Percentiles rank a stretch among this genome's conserved stretches.
These are phyloP conservation scores for Hydrozoanthus tunicans DNA, from an alignment of 64 coral and sea anemone genomes.

Conservation along the genomic window DNA sequence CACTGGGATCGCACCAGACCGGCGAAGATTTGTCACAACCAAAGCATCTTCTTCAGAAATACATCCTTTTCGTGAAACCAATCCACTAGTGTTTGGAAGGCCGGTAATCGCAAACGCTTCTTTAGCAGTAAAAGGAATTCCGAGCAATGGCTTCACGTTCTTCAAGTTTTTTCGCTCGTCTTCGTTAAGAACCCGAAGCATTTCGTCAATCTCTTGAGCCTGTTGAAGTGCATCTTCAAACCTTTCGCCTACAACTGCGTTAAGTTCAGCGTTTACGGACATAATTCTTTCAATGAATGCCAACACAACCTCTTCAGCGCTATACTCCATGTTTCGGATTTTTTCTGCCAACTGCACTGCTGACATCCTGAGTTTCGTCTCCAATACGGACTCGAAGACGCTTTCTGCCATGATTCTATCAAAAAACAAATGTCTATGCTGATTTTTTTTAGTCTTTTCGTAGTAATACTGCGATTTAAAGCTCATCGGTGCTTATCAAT, in stretches of 20 bases:
- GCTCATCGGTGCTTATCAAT: too few relatives aligned
- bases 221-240: constrained; percentile 82
- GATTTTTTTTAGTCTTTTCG: too few relatives aligned
- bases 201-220: constrained; percentile 80
- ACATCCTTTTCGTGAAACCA: constrained; percentile 74
- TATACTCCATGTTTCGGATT: constrained; percentile 82
- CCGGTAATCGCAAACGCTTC: constrained; percentile 86
- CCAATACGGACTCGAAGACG: constrained; percentile 59
- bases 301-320: constrained; percentile 70
- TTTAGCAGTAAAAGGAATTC: constrained; percentile 92
- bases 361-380: constrained; percentile 63
- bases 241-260: constrained; percentile 83
- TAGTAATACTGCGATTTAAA: too few relatives aligned
- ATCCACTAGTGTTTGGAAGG: constrained; percentile 84
- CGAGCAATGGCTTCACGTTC: constrained; percentile 69
- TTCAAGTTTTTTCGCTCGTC: constrained; percentile 58
- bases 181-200: constrained; percentile 52
- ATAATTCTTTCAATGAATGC: constrained; percentile 85
- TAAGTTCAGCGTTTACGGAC: constrained; percentile 74
- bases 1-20: constrained; percentile 81
- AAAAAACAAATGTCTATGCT: not conserved
- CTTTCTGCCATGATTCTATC: constrained; percentile 7
- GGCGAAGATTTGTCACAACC: constrained; percentile 65
- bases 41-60: constrained; percentile 73
- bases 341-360: constrained; percentile 72